phyloP scores from a whole-genome alignment of 1,140 invertebrate species.

The Copidosoma floridanum region DNA sequence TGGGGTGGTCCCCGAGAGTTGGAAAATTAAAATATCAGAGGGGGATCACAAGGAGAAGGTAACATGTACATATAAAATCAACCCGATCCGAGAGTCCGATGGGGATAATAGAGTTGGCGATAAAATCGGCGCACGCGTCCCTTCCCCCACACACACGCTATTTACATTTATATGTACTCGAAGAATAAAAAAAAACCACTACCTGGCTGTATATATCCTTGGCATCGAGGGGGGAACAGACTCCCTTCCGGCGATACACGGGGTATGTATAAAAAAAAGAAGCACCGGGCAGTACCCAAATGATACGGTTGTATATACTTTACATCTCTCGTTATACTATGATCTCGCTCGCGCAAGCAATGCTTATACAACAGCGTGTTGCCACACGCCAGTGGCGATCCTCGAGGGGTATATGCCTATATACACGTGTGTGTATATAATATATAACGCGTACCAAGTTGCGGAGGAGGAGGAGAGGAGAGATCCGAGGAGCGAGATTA shows the following conservation, averaged over 20 bases:
- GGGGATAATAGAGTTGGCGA: too few species aligned
- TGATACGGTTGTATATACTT: conserved; percentile 24
- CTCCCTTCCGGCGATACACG: conserved; percentile 37
- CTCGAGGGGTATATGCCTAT: too few species aligned
- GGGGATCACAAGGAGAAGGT: neutral
- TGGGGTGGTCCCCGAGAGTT: neutral
- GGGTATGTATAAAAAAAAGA: neutral
- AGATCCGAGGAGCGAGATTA: conserved; percentile 37
- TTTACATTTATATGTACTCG: too few species aligned
- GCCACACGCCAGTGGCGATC: too few species aligned
- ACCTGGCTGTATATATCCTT: neutral
- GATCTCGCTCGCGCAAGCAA: too few species aligned
- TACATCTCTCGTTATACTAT: too few species aligned
- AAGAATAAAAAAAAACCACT: too few species aligned
- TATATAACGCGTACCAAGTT: too few species aligned
- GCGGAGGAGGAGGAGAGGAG: neutral
- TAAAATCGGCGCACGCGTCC: conserved; percentile 30
- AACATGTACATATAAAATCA: neutral
- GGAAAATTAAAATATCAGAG: conserved; percentile 25
- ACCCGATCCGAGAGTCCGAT: too few species aligned
- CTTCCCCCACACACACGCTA: too few species aligned
- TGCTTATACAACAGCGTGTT: too few species aligned
- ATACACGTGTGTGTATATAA: too few species aligned
- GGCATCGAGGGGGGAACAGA: conserved; percentile 13
- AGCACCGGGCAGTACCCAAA: conserved; percentile 23